Base-by-base conservation (phyloP, 92 coral and sea anemone species). In the Phenganax marumi region DNA sequence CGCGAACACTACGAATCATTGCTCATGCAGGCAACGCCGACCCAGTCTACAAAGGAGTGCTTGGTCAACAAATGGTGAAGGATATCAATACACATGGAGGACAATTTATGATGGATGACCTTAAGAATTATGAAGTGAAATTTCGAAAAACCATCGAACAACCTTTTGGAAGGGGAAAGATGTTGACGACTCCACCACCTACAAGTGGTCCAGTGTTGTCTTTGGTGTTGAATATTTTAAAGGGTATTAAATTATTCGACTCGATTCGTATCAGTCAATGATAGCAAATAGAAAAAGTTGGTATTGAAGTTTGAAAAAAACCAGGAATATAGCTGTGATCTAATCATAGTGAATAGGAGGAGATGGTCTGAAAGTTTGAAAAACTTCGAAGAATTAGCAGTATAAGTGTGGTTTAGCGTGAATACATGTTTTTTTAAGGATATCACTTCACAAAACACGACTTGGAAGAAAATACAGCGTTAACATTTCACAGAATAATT, bases 141-240 rank as follows among this genome's bases (percentile, higher is more conserved):
- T 65, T 92, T 68, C 89, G 89, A 56, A 93, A 92, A 11, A 94
- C 85, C 49, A 33, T 96, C 11, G 88, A 83, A 68, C 90, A 94
- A 52, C 79, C 90, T 21, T 56, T 92, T 22, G 97, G 92, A 12
- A 85, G 85, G 62, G 81, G 88, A 65, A 91, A 92, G 33, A 33
- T 96, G 57, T 26, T 96, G 48, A 96, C 96, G 6, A 85, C 93
- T 50, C 97, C 97, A 16, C 91, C 99, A 9, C 99, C 99, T 0
- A 92, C 99, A 46, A 90, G 97, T 85, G 99, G 99, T 1, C 99
- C 99, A 8, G 97, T 96, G 58, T 85, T 96, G 77, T 85, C 97
- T 13, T 74, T 96, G 86, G 93, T 88, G 18, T 84, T 96, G 12
- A 92, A 96, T 65, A 89, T 91, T 48, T 82, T 96, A 10, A 87